phyloP scores from a whole-genome alignment of 1,140 invertebrate species.

The Zaprionus kolodkinae region DNA sequence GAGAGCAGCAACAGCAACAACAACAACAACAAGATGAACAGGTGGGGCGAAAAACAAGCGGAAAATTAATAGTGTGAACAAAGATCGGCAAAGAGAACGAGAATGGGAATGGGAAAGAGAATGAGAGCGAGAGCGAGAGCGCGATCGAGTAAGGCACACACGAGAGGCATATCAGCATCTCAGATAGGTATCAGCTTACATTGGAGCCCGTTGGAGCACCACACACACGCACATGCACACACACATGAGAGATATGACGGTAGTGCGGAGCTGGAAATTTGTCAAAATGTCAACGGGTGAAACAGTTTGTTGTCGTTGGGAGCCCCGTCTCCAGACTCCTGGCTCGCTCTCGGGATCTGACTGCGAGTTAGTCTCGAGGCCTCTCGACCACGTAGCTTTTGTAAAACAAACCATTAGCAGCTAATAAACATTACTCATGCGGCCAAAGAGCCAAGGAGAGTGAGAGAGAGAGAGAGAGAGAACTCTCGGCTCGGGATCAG shows the following conservation, averaged over 20 bases:
- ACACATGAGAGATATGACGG: constrained; percentile 31
- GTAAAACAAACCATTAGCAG: constrained; percentile 84
- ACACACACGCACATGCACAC: neutral
- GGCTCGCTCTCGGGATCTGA: constrained; percentile 3
- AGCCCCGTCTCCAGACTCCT: constrained; percentile 10
- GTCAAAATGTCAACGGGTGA: constrained; percentile 84
- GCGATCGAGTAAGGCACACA: constrained; percentile 28
- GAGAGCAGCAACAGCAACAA: constrained; percentile 16
- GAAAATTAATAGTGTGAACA: constrained; percentile 84
- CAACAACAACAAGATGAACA: constrained; percentile 31
- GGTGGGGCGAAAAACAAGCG: constrained; percentile 67
- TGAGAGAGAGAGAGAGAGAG: constrained; percentile 22
- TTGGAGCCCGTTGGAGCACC: constrained; percentile 52
- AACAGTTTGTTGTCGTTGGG: constrained; percentile 70
- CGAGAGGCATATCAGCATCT: constrained; percentile 50
- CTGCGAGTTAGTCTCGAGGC: neutral
- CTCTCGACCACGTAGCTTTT: constrained; percentile 73
- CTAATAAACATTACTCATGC: constrained; percentile 84
- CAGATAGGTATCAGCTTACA: constrained; percentile 81
- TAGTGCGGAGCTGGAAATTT: constrained; percentile 78
- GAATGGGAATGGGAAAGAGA: constrained; percentile 13
- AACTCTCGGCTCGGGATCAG: constrained; percentile 20
- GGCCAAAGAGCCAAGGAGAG: too few species aligned
- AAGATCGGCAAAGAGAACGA: constrained; percentile 45
- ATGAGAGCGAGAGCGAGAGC: constrained; percentile 6